Evolutionary conservation across 2,888 invertebrate species (phyloP).

Genomic region (Rugalucina vietnamica): DNA sequence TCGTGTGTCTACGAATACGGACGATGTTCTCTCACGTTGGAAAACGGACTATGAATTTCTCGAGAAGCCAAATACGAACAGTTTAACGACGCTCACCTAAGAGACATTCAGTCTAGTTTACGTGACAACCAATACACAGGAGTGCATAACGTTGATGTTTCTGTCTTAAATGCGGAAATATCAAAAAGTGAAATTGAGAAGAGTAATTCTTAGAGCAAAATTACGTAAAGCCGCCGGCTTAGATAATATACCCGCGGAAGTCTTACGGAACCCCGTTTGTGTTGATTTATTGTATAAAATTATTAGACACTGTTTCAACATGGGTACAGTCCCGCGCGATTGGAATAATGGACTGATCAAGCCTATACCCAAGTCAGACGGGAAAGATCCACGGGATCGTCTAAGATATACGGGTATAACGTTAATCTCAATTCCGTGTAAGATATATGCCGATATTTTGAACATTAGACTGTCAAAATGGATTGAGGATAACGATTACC

Average conservation of each 20-base stretch:
- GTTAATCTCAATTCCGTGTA: too few relatives aligned
- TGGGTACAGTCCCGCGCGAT: neutral
- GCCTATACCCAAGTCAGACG: too few relatives aligned
- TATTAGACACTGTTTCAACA: neutral
- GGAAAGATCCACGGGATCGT: too few relatives aligned
- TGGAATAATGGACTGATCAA: too few relatives aligned
- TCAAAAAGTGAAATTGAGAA: constrained; percentile 12
- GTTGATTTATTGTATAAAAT: neutral
- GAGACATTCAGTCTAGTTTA: neutral
- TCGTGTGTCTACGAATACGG: neutral
- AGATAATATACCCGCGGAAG: constrained; percentile 19
- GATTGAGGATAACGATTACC: too few relatives aligned
- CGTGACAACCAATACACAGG: neutral
- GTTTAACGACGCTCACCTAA: neutral
- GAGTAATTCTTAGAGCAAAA: constrained; percentile 2
- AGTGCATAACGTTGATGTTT: neutral
- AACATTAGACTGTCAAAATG: too few relatives aligned
- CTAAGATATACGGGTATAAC: too few relatives aligned
- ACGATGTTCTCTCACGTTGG: constrained; percentile 3
- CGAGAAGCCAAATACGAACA: neutral
- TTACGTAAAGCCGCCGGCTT: constrained; percentile 28
- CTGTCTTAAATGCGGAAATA: constrained; percentile 4
- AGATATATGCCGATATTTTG: too few relatives aligned
- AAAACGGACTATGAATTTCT: constrained; percentile 13
- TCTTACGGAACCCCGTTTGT: neutral